A percentile compares a stretch with the other conserved stretches of the same genome.
These are phyloP conservation scores for Lottia scabra DNA, from an alignment of 2,888 invertebrate species.

Conservation along the genomic window DNA sequence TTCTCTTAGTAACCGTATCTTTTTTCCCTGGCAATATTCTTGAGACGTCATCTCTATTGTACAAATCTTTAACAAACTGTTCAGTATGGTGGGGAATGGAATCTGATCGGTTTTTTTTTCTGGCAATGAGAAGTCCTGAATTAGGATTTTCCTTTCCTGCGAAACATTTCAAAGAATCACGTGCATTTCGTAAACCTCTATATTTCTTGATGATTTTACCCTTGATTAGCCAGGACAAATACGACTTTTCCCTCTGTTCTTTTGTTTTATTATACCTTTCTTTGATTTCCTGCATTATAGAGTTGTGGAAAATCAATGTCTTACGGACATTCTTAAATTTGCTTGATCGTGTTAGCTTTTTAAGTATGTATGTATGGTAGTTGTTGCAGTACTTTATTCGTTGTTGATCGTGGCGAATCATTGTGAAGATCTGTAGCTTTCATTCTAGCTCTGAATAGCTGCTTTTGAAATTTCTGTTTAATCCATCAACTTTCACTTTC, in stretches of 20 bases:
- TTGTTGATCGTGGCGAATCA: not conserved
- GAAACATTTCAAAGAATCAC: no score
- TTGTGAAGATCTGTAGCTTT: constrained; percentile 2
- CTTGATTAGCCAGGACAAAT: constrained; percentile 3
- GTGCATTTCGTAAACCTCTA: not conserved
- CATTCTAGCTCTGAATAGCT: constrained; percentile 18
- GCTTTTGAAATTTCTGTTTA: no score
- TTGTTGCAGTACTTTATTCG: not conserved
- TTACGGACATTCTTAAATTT: not conserved
- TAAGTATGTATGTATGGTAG: no score
- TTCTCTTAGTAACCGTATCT: constrained; percentile 21
- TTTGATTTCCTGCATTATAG: not conserved
- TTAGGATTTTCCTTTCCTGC: no score
- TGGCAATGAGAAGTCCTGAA: no score
- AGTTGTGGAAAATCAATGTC: not conserved
- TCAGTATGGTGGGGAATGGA: not conserved
- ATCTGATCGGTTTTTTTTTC: not conserved
- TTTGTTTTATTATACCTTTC: not conserved
- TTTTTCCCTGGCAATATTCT: constrained; percentile 23
- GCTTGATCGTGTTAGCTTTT: not conserved
- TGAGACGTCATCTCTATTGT: constrained; percentile 21
- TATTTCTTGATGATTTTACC: not conserved
- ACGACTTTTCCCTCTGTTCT: not conserved
- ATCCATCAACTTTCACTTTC: not conserved
- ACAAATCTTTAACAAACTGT: constrained; percentile 15